phyloP scores from a whole-genome alignment of 1,140 invertebrate species.

The Brachionus sp. region DNA sequence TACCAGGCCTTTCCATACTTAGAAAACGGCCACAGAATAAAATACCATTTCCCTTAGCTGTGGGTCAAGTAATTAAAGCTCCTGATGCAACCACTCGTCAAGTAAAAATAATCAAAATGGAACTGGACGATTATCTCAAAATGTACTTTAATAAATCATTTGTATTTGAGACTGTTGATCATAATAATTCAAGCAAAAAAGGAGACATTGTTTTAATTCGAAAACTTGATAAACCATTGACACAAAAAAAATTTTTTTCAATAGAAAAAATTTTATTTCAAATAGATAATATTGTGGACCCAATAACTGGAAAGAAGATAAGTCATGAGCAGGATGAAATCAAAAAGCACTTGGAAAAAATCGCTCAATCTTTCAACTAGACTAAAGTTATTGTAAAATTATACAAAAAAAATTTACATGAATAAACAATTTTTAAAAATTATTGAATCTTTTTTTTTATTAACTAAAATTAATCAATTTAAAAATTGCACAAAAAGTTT shows the following conservation, averaged over 20 bases:
- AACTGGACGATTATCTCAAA: slow-evolving; percentile 30
- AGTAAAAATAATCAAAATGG: slow-evolving; percentile 45
- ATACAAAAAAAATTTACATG: too few relatives aligned
- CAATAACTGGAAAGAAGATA: slow-evolving; percentile 34
- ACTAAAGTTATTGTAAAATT: too few relatives aligned
- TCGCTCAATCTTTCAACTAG: not conserved
- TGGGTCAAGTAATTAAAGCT: slow-evolving; percentile 17
- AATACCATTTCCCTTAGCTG: slow-evolving; percentile 12
- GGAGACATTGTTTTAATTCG: slow-evolving; percentile 34
- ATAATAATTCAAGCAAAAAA: slow-evolving; percentile 19
- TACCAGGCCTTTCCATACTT: not conserved
- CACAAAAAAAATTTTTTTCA: slow-evolving; percentile 18
- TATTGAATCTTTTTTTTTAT: too few relatives aligned
- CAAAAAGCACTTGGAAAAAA: slow-evolving; percentile 2
- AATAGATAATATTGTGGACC: slow-evolving; percentile 20
- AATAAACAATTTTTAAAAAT: too few relatives aligned
- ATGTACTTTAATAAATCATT: slow-evolving; percentile 45
- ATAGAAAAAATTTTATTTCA: slow-evolving; percentile 35
- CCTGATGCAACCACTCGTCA: not conserved
- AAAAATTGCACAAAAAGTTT: too few relatives aligned
- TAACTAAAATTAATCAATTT: too few relatives aligned
- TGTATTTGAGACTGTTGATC: slow-evolving; percentile 19
- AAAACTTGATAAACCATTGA: slow-evolving; percentile 26
- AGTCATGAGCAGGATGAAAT: slow-evolving; percentile 21
- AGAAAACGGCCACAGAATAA: not conserved